Evolutionary conservation across 2,797 vertebrate species (phyloP).

Genomic region (Rhinogobio ventralis): DNA sequence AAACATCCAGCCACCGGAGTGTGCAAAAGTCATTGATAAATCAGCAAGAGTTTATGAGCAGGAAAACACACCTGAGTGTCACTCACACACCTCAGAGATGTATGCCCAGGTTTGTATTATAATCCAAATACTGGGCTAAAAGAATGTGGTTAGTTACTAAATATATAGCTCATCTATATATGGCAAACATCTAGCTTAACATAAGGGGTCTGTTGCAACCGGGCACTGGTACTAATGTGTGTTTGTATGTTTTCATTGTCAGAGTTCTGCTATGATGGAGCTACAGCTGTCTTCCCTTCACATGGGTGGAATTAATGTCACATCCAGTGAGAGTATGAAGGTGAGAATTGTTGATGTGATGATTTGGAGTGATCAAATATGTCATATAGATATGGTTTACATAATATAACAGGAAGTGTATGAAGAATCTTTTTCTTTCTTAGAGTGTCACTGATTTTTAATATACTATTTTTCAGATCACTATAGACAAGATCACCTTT

Average conservation of each 20-base stretch:
- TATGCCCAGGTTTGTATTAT: conserved; percentile 38
- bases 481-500: conserved; percentile 68
- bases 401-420: background rate
- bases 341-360: conserved; percentile 47
- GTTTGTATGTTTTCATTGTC: background rate
- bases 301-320: conserved; percentile 50
- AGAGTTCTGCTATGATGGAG: conserved; percentile 35
- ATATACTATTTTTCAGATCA: conserved; percentile 65
- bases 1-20: conserved; percentile 49
- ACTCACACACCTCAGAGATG: conserved; percentile 6
- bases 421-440: background rate
- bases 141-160: background rate
- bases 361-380: background rate
- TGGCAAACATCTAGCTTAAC: background rate
- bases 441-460: background rate
- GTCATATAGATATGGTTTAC: background rate
- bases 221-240: background rate
- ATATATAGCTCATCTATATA: background rate
- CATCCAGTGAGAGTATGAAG: conserved; percentile 41
- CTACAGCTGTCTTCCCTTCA: conserved; percentile 52
- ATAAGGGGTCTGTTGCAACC: background rate
- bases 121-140: background rate
- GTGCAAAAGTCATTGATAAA: conserved; percentile 46
- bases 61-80: conserved; percentile 15
- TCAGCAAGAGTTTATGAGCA: conserved; percentile 53